A percentile compares a stretch with the other conserved stretches of the same genome.
Conservation (phyloP, 2,888 invertebrate species). For the Tanytarsus gracilentus region DNA sequence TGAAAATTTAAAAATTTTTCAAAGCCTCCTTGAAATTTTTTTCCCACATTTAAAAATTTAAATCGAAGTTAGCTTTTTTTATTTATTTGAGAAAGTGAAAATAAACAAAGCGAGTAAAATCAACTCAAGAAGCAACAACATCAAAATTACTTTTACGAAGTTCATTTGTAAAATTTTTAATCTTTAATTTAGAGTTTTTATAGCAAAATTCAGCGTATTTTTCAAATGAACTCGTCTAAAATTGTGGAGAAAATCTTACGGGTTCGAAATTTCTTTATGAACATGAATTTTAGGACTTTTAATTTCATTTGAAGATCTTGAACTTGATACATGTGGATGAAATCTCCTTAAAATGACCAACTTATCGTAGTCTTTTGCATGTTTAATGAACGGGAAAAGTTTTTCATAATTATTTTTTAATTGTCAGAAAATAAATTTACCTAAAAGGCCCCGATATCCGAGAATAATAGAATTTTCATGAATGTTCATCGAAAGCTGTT, state of each 20-base stretch:
- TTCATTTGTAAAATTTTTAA: too few relatives aligned
- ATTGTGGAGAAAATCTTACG: constrained; percentile 17
- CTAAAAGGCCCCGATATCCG: constrained; percentile 68
- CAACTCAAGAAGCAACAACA: too few relatives aligned
- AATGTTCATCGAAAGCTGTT: constrained; percentile 61
- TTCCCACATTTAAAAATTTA: too few relatives aligned
- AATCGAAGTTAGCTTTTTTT: too few relatives aligned
- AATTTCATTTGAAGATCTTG: constrained; percentile 28
- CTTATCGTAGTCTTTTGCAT: constrained; percentile 32
- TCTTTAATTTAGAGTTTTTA: too few relatives aligned
- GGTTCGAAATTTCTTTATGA: constrained; percentile 6
- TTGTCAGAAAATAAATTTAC: constrained; percentile 39
- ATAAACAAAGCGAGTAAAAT: too few relatives aligned
- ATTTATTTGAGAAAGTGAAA: too few relatives aligned
- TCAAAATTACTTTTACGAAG: too few relatives aligned
- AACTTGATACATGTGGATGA: constrained; percentile 31
- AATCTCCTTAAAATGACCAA: constrained; percentile 33
- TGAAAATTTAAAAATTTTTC: too few relatives aligned
- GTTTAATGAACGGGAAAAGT: constrained; percentile 2
- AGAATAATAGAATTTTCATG: constrained; percentile 65
- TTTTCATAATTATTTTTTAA: not conserved
- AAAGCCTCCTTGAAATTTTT: too few relatives aligned
- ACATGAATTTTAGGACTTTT: not conserved
- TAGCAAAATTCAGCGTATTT: too few relatives aligned
- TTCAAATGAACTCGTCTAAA: too few relatives aligned